Base-by-base conservation (phyloP, 1,140 invertebrate species). In the Propsilocerus akamusi region DNA sequence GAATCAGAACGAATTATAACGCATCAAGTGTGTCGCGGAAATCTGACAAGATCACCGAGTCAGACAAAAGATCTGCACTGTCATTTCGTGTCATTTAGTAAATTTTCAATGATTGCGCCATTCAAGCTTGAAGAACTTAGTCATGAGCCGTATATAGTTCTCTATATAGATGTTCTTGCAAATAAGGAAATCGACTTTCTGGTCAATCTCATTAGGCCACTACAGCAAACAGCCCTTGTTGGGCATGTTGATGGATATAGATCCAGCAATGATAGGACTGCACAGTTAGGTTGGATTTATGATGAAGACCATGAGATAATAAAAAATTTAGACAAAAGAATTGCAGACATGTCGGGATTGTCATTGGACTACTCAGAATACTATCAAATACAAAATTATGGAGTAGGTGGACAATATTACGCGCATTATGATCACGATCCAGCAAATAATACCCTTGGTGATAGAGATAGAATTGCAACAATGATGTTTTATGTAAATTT, bases 101-200 rank as follows among this genome's bases (percentile, higher is more conserved):
- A 88, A 0, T 88, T 80, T 59, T 68, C 92, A 1, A 71, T 75
- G 49, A 66, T 97, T 25, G 83, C 80, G 0, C 92, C 90, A 0
- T 76, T 94, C 47, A 97, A 97, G 66, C 78, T 92, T 59, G 96
- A 99, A 67, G 80, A 91, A 57, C 76, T 85, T 25, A 86, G 83
- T 64, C 65, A 83, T n/a, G 75, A 87, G 17, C 96, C 95, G 0
- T 74, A 78, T 51, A 83, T 98, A 56, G 75, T 87, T 25, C 73
- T 96, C 26, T 95, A 83, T 66, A 82, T 95, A 64, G 78, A 96
- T 57, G 80, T 96, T 26, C 74, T 99, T 52, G 80, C 73, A 50
- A 84, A 97, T 58, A 62, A 71, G 0, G 93, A 98, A 70, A 97
- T 97, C n/a, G n/a, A n/a, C n/a, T n/a, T n/a, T n/a, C n/a, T n/a